phyloP scores from a whole-genome alignment of 2,113 vertebrate genomes.

The Periophthalmodon schlosseri region DNA sequence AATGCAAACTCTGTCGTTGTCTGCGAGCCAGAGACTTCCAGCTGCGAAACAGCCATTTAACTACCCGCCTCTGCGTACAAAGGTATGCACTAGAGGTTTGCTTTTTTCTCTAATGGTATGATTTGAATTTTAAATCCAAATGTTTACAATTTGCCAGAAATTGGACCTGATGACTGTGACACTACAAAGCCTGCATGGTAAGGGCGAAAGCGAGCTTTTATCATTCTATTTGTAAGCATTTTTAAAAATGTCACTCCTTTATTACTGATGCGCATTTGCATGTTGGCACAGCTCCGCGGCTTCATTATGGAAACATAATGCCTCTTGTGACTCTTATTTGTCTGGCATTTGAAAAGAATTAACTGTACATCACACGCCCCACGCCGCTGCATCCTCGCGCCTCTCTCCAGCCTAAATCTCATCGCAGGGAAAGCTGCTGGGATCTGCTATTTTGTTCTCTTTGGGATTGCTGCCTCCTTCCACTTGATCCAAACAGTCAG shows the following conservation, averaged over 20 bases:
- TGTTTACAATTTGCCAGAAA: constrained; percentile 18
- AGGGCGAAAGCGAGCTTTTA: constrained; percentile 25
- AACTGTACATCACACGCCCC: constrained; percentile 55
- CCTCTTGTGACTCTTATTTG: constrained; percentile 64
- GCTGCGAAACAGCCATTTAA: neutral
- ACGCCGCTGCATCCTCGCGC: constrained; percentile 29
- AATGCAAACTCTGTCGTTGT: neutral
- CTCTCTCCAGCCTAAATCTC: constrained; percentile 67
- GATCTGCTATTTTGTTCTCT: constrained; percentile 77
- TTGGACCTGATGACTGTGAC: constrained; percentile 28
- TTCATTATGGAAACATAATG: constrained; percentile 63
- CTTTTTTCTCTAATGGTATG: neutral
- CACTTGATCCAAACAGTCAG: constrained; percentile 75
- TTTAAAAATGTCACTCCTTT: constrained; percentile 33
- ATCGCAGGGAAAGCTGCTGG: constrained; percentile 71
- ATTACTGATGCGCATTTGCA: constrained; percentile 52
- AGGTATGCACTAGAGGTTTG: constrained; percentile 9
- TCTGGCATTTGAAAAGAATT: constrained; percentile 73
- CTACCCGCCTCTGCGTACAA: constrained; percentile 1
- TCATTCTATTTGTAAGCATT: constrained; percentile 29
- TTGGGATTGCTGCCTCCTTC: constrained; percentile 73
- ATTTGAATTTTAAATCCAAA: constrained; percentile 13
- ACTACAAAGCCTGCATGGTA: constrained; percentile 46
- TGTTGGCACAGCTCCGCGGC: constrained; percentile 41
- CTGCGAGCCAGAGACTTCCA: neutral